phyloP scores from a whole-genome alignment of 2,113 vertebrate species.

The Thamnaconus septentrionalis region DNA sequence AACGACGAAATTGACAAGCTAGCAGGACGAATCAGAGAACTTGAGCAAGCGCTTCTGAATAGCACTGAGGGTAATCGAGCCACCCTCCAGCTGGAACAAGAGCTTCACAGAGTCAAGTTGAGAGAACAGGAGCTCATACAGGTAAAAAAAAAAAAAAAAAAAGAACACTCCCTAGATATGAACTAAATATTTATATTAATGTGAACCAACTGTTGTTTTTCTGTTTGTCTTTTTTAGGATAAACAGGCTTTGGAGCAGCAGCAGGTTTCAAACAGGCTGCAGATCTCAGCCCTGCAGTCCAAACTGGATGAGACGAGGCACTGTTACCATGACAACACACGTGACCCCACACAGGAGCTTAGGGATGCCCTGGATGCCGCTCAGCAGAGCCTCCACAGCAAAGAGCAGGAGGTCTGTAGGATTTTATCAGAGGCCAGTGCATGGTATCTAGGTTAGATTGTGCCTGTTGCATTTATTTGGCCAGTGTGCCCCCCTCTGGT shows the following conservation, averaged over 20 bases:
- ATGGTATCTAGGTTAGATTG: no score
- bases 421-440: conserved; percentile 3
- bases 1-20: conserved; percentile 87
- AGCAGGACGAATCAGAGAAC: conserved; percentile 74
- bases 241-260: conserved; percentile 86
- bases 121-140: conserved; percentile 81
- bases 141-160: conserved; percentile 57
- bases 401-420: conserved; percentile 79
- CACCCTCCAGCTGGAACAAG: conserved; percentile 78
- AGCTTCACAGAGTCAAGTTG: conserved; percentile 80
- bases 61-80: conserved; percentile 62
- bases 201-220: no score
- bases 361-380: conserved; percentile 75
- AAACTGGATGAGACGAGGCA: conserved; percentile 81
- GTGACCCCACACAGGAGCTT: conserved; percentile 66
- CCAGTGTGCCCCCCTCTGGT: conserved; percentile 41
- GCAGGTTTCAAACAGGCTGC: conserved; percentile 81
- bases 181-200: not conserved
- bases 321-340: conserved; percentile 62
- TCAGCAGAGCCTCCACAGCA: conserved; percentile 73
- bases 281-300: conserved; percentile 85
- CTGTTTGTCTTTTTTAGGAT: conserved; percentile 72
- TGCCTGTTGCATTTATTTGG: not conserved
- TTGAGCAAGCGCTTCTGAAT: conserved; percentile 77
- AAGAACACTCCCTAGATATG: no score